phyloP scores from a whole-genome alignment of 2,797 vertebrate genomes.

The Prionace glauca region DNA sequence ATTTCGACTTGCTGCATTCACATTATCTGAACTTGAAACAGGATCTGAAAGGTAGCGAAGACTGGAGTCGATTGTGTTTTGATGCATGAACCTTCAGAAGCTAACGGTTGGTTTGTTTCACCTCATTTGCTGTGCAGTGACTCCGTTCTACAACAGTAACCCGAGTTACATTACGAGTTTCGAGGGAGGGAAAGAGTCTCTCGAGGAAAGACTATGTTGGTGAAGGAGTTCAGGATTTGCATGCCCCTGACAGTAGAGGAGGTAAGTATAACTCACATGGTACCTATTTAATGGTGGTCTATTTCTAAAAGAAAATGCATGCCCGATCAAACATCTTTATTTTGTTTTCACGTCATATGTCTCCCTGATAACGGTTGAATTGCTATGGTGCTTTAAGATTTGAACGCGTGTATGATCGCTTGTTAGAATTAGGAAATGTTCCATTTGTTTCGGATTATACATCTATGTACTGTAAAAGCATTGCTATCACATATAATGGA shows the following conservation, averaged over 20 bases:
- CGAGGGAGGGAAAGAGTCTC: not conserved
- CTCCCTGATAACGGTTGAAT: not conserved
- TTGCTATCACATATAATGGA: not conserved
- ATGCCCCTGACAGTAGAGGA: slow-evolving; percentile 94
- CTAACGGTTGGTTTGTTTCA: slow-evolving; percentile 26
- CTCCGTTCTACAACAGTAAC: not conserved
- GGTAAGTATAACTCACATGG: slow-evolving; percentile 61
- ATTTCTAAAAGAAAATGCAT: not conserved
- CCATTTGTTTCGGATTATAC: slow-evolving; percentile 7
- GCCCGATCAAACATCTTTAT: not conserved
- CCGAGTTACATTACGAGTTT: not conserved
- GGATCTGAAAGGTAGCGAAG: slow-evolving; percentile 44
- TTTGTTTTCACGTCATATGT: not conserved
- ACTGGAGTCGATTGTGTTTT: slow-evolving; percentile 44
- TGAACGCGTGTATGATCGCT: not conserved
- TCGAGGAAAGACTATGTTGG: slow-evolving; percentile 76
- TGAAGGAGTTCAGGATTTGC: slow-evolving; percentile 97
- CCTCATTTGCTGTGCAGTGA: slow-evolving; percentile 1
- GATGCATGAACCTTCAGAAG: slow-evolving; percentile 33
- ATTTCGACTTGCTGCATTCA: slow-evolving; percentile 38
- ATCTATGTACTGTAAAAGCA: slow-evolving; percentile 16
- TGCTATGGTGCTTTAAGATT: not conserved
- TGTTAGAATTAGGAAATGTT: slow-evolving; percentile 16
- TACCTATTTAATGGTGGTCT: not conserved
- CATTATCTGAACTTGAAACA: slow-evolving; percentile 46